phyloP scores from a whole-genome alignment of 2,113 vertebrate species.

The Pelvicachromis taeniatus region DNA sequence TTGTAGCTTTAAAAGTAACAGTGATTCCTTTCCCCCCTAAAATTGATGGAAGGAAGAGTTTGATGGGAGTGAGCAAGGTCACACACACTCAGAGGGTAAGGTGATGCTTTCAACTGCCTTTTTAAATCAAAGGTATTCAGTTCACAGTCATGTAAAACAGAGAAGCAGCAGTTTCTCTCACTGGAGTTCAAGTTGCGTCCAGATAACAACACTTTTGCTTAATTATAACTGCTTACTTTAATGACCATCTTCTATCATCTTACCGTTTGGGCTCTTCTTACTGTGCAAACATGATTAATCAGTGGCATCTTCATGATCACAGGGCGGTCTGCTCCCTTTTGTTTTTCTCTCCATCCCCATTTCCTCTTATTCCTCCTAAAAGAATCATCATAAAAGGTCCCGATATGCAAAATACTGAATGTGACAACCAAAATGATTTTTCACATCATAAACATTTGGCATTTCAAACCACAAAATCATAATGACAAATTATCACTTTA shows the following conservation, averaged over 20 bases:
- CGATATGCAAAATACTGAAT: not conserved
- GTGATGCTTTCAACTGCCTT: not conserved
- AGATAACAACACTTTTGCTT: not conserved
- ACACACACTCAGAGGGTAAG: not conserved
- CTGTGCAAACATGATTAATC: not conserved
- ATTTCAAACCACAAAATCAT: not conserved
- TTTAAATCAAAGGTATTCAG: not conserved
- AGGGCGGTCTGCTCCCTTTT: not conserved
- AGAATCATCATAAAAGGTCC: not conserved
- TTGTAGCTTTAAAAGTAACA: not conserved
- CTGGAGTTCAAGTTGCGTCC: not conserved
- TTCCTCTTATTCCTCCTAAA: not conserved
- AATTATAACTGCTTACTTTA: not conserved
- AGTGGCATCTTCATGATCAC: not conserved
- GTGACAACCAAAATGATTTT: not conserved
- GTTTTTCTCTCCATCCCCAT: not conserved
- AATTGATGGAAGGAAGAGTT: not conserved
- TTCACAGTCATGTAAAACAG: not conserved
- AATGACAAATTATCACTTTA: not conserved
- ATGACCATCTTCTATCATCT: not conserved
- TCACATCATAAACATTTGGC: not conserved
- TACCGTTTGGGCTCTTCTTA: not conserved
- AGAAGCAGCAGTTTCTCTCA: not conserved
- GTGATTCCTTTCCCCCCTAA: not conserved
- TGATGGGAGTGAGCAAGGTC: not conserved